These are phyloP conservation scores for Lethrus apterus DNA, from an alignment of 1,140 invertebrate genomes.

Conservation along the genomic window DNA sequence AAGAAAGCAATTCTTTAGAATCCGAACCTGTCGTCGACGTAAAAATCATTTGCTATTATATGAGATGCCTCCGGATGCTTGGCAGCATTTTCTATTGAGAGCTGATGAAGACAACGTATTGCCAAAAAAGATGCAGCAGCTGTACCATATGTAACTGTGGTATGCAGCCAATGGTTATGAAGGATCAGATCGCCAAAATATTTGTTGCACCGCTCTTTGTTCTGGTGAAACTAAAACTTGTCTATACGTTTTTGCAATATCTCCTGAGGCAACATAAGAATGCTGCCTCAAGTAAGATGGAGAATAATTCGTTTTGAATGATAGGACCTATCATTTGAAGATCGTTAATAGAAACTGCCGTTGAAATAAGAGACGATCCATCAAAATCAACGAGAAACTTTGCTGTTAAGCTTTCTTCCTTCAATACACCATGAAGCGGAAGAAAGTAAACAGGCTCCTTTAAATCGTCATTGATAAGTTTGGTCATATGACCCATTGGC, in stretches of 20 bases:
- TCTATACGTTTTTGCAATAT: constrained; percentile 28
- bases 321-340: constrained; percentile 6
- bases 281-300: constrained; percentile 3
- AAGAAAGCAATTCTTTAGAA: constrained; percentile 18
- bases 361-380: constrained; percentile 27
- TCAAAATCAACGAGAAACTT: constrained; percentile 37
- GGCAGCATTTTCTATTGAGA: no score
- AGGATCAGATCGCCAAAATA: constrained; percentile 26
- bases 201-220: constrained; percentile 27
- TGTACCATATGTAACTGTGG: constrained; percentile 1
- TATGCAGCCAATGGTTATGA: constrained; percentile 12
- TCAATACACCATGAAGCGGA: constrained; percentile 35
- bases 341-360: constrained; percentile 14
- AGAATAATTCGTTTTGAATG: constrained; percentile 1
- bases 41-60: constrained; percentile 15
- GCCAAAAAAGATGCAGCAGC: constrained; percentile 28
- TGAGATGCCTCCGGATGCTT: no score
- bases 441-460: constrained; percentile 38
- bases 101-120: constrained; percentile 12
- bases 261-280: not conserved
- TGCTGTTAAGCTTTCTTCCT: constrained; percentile 30
- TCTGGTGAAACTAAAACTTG: constrained; percentile 12
- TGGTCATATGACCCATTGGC: constrained; percentile 33
- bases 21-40: constrained; percentile 31
- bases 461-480: not conserved